A percentile compares a stretch with the other conserved stretches of the same genome.
Evolutionary conservation across 1,140 invertebrate species (phyloP).

Genomic region (Leptopilina boulardi): DNA sequence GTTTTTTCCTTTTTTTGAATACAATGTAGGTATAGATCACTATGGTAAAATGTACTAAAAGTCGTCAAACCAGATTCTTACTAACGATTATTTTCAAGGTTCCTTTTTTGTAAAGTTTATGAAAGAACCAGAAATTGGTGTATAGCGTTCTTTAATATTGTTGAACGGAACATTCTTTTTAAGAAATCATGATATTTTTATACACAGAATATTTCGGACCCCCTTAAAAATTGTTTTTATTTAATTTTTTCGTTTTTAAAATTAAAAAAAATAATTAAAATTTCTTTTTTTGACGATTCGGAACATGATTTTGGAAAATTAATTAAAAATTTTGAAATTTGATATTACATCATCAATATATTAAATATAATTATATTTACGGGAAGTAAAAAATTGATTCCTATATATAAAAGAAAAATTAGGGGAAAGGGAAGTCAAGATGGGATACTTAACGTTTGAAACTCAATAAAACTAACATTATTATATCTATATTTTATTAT

Average conservation of each 20-base stretch:
- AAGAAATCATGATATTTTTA: too few species aligned
- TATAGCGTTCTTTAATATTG: neutral
- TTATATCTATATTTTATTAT: too few species aligned
- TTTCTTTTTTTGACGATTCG: too few species aligned
- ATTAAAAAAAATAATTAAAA: too few species aligned
- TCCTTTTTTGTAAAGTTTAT: neutral
- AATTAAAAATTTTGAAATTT: neutral
- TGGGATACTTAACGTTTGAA: too few species aligned
- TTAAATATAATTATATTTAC: neutral
- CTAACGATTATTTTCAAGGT: neutral
- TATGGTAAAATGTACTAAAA: neutral
- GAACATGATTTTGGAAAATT: neutral
- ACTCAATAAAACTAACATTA: too few species aligned
- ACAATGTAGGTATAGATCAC: neutral
- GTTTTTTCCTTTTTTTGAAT: neutral
- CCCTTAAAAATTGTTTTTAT: too few species aligned
- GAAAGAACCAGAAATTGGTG: neutral
- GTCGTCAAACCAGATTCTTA: neutral
- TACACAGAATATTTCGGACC: too few species aligned
- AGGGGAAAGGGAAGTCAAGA: too few species aligned
- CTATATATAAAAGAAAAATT: neutral
- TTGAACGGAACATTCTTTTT: neutral
- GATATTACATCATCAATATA: neutral
- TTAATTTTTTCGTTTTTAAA: too few species aligned
- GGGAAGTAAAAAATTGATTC: neutral